Percentiles rank a stretch among this genome's conserved stretches.
Conservation (phyloP, 2,797 vertebrate genomes). For the Lagodon rhomboides region DNA sequence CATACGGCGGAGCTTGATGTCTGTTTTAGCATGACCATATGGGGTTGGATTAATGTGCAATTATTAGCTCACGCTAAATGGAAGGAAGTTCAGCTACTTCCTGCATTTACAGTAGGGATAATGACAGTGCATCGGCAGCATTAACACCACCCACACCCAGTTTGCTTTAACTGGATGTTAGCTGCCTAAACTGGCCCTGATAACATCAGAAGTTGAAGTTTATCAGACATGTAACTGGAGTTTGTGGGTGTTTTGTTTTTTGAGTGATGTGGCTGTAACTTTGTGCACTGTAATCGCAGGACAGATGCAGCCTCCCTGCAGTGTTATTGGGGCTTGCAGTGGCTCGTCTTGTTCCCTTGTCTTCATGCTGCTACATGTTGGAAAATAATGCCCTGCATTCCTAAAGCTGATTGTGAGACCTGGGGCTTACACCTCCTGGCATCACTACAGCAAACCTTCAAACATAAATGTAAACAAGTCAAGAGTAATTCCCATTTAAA, state of each 20-base stretch:
- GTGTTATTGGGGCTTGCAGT: slow-evolving; percentile 7
- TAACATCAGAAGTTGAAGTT: background rate
- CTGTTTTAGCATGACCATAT: background rate
- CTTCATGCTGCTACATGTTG: slow-evolving; percentile 67
- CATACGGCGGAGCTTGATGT: background rate
- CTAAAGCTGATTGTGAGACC: slow-evolving; percentile 28
- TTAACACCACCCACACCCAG: slow-evolving; percentile 46
- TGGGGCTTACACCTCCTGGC: background rate
- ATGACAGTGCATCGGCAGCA: slow-evolving; percentile 47
- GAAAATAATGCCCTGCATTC: slow-evolving; percentile 61
- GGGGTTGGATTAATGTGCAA: background rate
- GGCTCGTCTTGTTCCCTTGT: background rate
- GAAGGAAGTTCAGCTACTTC: slow-evolving; percentile 74
- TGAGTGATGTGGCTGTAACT: background rate
- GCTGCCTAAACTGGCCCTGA: background rate
- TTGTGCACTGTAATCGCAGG: background rate
- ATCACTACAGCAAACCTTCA: background rate
- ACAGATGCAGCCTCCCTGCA: background rate
- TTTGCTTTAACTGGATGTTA: background rate
- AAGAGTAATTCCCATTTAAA: background rate
- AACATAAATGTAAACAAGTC: background rate
- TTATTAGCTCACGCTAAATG: slow-evolving; percentile 47
- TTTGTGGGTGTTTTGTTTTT: background rate
- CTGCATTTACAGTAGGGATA: slow-evolving; percentile 65
- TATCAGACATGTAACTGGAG: background rate